These are phyloP conservation scores for Diadumene lineata DNA, from an alignment of 92 coral and sea anemone genomes.

Conservation along the genomic window DNA sequence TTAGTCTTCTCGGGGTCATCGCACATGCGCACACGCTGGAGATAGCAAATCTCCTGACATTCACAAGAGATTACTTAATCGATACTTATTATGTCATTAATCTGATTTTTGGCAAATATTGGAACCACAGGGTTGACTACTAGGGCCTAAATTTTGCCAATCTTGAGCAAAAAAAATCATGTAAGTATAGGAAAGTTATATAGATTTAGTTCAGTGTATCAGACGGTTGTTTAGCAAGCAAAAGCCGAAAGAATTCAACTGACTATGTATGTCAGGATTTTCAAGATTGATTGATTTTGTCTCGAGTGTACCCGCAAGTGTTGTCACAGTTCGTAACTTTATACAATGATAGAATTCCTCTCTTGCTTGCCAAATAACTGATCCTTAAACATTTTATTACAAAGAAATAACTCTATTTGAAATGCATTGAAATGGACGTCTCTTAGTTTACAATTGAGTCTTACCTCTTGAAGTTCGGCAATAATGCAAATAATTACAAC, in stretches of 20 bases:
- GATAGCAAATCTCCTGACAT: constrained; percentile 25
- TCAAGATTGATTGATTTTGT: neutral
- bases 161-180: constrained; percentile 25
- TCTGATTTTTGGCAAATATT: constrained; percentile 45
- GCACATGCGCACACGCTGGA: constrained; percentile 13
- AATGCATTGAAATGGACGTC: too few species aligned
- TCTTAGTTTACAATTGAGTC: too few species aligned
- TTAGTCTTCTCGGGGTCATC: constrained; percentile 4
- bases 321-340: neutral
- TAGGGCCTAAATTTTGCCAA: neutral
- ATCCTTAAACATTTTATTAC: neutral
- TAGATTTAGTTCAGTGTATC: neutral
- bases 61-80: constrained; percentile 47
- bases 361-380: neutral
- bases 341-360: neutral
- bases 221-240: neutral
- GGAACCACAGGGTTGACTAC: constrained; percentile 2
- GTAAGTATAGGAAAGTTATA: constrained; percentile 8
- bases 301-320: neutral
- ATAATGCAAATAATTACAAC: neutral
- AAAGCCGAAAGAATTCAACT: neutral
- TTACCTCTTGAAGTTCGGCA: neutral
- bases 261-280: neutral
- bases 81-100: constrained; percentile 40
- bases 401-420: too few species aligned